phyloP scores from a whole-genome alignment of 1,140 invertebrate species.

The Ostrea denselamellosa region DNA sequence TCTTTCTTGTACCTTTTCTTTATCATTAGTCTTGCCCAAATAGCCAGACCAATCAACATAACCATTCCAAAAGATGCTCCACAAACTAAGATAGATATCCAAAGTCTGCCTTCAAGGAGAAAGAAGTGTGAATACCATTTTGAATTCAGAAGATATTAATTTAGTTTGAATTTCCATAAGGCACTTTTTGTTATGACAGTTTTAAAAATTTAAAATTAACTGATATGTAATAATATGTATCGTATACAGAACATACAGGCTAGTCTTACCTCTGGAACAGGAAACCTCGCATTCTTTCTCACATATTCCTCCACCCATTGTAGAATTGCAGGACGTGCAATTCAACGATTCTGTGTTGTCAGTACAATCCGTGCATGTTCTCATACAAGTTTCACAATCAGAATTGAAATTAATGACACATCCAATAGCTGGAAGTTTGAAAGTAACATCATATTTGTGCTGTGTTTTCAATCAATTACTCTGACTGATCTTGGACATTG shows the following conservation, averaged over 20 bases:
- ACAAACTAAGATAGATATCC: background rate
- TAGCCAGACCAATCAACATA: background rate
- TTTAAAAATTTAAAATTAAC: no score
- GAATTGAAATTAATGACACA: background rate
- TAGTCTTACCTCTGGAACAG: background rate
- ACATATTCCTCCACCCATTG: background rate
- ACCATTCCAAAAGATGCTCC: background rate
- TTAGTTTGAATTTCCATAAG: background rate
- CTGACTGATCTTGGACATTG: background rate
- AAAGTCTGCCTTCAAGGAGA: background rate
- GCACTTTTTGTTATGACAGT: background rate
- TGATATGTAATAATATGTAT: no score
- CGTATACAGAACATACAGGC: background rate
- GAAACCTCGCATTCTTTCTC: background rate
- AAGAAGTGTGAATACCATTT: background rate
- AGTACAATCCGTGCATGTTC: background rate
- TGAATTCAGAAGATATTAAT: background rate
- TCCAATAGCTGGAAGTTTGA: background rate
- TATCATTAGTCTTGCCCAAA: background rate
- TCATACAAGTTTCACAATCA: background rate
- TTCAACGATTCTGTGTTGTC: background rate
- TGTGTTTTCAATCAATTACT: background rate
- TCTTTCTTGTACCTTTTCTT: background rate
- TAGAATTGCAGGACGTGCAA: background rate
- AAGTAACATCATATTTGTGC: background rate